Percentiles rank a stretch among this genome's conserved stretches.
Evolutionary conservation across 2,113 vertebrate species (phyloP).

Genomic region (Callocephalon fimbriatum): DNA sequence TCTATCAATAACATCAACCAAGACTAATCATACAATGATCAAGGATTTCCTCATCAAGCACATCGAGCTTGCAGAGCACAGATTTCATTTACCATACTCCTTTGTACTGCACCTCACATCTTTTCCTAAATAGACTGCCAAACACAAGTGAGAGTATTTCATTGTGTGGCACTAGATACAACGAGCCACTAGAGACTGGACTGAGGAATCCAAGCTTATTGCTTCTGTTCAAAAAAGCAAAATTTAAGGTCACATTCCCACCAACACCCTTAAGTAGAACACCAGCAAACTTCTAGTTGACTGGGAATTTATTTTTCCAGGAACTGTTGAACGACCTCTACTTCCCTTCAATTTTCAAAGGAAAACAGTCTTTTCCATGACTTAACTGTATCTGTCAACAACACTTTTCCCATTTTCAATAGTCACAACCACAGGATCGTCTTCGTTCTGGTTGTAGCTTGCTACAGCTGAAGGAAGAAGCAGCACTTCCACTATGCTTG

Average conservation of each 20-base stretch:
- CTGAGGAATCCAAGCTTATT: neutral
- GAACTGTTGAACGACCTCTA: neutral
- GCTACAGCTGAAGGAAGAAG: neutral
- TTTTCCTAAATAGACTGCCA: neutral
- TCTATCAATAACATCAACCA: neutral
- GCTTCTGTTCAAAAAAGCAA: neutral
- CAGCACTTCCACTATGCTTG: neutral
- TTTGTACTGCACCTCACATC: neutral
- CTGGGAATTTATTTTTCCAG: neutral
- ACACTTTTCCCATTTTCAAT: neutral
- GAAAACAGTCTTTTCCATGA: neutral
- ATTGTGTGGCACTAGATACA: neutral
- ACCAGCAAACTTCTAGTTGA: neutral
- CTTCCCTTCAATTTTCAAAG: neutral
- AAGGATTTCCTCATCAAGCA: neutral
- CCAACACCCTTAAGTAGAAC: neutral
- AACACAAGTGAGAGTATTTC: neutral
- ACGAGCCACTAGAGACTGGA: neutral
- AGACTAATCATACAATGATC: neutral
- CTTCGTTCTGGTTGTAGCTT: neutral
- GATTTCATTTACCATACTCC: neutral
- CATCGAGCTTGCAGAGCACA: neutral
- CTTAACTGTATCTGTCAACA: neutral
- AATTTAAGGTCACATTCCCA: neutral
- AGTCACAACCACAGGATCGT: neutral